Conservation (phyloP, 2,888 invertebrate genomes). For the Dryobota labecula region DNA sequence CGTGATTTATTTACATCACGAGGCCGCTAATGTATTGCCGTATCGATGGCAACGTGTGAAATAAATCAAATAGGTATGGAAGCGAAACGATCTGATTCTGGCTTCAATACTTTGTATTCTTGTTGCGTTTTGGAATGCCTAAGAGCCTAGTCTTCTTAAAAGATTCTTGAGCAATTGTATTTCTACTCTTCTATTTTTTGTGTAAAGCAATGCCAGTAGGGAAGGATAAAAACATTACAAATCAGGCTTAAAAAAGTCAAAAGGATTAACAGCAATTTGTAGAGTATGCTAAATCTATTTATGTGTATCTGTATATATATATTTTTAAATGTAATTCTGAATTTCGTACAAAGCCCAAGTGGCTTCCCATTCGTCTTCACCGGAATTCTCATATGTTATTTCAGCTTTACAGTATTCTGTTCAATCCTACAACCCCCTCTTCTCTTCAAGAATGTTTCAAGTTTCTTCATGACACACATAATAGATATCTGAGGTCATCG, state of each 20-base stretch:
- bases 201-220: neutral
- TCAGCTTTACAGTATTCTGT: too few species aligned
- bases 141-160: neutral
- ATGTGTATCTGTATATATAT: too few species aligned
- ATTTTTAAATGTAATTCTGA: too few species aligned
- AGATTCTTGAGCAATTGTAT: neutral
- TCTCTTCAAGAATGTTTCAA: too few species aligned
- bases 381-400: too few species aligned
- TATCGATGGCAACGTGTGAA: slow-evolving; percentile 24
- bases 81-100: slow-evolving; percentile 5
- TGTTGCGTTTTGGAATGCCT: neutral
- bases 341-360: too few species aligned
- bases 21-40: slow-evolving; percentile 39
- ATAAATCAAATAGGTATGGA: slow-evolving; percentile 48
- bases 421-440: too few species aligned
- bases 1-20: slow-evolving; percentile 42
- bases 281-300: too few species aligned
- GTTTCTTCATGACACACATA: too few species aligned
- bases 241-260: too few species aligned
- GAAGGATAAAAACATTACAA: neutral
- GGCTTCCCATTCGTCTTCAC: too few species aligned
- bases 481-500: too few species aligned
- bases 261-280: neutral
- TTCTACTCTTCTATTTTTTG: neutral
- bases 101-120: slow-evolving; percentile 16